Conservation (phyloP, 2,888 invertebrate species). For the Lysandra coridon region DNA sequence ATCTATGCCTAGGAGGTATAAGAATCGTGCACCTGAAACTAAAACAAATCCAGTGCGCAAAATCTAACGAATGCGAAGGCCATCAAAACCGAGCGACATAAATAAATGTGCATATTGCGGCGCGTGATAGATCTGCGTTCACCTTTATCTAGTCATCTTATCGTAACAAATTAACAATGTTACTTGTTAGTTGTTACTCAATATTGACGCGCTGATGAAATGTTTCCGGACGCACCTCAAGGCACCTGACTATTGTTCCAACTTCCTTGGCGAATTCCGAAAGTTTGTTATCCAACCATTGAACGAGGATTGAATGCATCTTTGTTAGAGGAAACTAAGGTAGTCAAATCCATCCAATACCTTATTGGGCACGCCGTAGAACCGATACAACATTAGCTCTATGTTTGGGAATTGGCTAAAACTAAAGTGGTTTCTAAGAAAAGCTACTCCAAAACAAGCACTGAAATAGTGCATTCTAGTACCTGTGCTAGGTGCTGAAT, state of each 20-base stretch:
- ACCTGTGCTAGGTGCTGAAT: not conserved
- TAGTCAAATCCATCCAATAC: not conserved
- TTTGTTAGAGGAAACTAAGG: constrained; percentile 6
- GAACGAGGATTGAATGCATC: constrained; percentile 6
- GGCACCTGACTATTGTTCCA: constrained; percentile 19
- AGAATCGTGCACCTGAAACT: no score
- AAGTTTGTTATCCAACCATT: constrained; percentile 12
- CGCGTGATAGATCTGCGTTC: not conserved
- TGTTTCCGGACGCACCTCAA: constrained; percentile 15
- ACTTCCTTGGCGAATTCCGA: constrained; percentile 1
- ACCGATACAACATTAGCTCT: not conserved
- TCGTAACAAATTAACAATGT: not conserved
- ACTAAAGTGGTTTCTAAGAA: not conserved
- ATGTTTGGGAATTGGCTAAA: not conserved
- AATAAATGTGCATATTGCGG: not conserved
- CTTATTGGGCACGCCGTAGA: not conserved
- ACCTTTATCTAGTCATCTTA: not conserved
- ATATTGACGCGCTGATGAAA: not conserved
- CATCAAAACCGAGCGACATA: no score
- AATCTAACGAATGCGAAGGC: no score
- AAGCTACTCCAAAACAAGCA: not conserved
- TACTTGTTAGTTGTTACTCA: not conserved
- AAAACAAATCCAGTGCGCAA: no score
- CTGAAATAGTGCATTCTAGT: not conserved
- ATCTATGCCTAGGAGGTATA: no score